Evolutionary conservation across 2,113 vertebrate species (phyloP).

Genomic region (Salvator merianae): DNA sequence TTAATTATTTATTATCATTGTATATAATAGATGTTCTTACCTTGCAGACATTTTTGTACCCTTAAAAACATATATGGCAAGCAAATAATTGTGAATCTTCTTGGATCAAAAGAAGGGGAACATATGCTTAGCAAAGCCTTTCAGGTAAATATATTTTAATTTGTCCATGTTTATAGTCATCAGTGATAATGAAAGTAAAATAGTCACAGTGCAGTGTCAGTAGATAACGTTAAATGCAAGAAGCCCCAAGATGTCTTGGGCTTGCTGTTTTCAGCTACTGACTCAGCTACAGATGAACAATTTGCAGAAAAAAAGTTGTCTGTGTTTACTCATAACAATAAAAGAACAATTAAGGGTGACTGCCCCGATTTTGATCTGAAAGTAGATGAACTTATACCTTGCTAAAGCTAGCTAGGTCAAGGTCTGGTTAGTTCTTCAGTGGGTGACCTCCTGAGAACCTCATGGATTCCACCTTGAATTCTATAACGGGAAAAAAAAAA

Average conservation of each 20-base stretch:
- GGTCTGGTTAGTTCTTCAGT: too few species aligned
- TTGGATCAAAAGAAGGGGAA: constrained; percentile 96
- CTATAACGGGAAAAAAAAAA: too few species aligned
- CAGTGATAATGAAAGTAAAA: neutral
- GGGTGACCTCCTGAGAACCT: too few species aligned
- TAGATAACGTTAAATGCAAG: neutral
- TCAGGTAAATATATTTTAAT: constrained; percentile 77
- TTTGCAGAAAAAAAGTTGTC: neutral
- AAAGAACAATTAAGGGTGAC: neutral
- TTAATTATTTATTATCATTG: neutral
- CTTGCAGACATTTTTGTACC: constrained; percentile 90
- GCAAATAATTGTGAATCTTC: constrained; percentile 95
- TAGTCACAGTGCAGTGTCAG: neutral
- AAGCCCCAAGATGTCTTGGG: neutral
- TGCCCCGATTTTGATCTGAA: too few species aligned
- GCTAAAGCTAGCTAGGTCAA: too few species aligned
- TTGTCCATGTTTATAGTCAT: neutral
- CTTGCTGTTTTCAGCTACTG: neutral
- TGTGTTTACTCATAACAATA: neutral
- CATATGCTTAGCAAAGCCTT: constrained; percentile 99
- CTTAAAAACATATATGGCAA: constrained; percentile 92
- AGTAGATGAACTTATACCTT: too few species aligned
- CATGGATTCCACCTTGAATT: too few species aligned
- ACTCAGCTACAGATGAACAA: neutral
- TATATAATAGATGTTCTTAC: constrained; percentile 24